phyloP scores from a whole-genome alignment of 2,113 vertebrate genomes.

The Rhynchopsitta pachyrhyncha region DNA sequence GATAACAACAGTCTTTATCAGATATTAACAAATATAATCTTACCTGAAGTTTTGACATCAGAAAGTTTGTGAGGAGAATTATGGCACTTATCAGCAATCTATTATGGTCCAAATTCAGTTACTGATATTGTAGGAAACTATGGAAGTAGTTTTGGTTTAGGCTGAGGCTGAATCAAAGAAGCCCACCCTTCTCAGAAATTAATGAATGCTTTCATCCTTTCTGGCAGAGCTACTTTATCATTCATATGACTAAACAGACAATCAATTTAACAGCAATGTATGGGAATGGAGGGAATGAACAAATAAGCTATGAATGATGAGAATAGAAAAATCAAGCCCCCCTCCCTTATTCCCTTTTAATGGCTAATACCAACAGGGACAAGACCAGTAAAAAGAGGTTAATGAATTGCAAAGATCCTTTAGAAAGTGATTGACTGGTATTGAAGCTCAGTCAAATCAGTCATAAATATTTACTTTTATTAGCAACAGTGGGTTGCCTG shows the following conservation, averaged over 20 bases:
- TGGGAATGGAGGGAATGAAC: constrained; percentile 92
- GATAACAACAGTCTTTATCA: background rate
- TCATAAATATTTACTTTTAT: constrained; percentile 99
- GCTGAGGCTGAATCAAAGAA: constrained; percentile 65
- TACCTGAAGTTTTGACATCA: constrained; percentile 47
- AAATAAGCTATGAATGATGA: constrained; percentile 97
- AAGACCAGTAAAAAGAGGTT: constrained; percentile 94
- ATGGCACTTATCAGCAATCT: constrained; percentile 30
- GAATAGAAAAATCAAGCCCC: constrained; percentile 89
- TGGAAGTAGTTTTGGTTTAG: constrained; percentile 55
- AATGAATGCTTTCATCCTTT: constrained; percentile 83
- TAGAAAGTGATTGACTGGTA: constrained; percentile 96
- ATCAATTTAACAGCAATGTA: constrained; percentile 95
- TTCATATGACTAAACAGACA: constrained; percentile 97
- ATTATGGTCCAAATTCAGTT: constrained; percentile 52
- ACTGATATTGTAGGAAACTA: constrained; percentile 26
- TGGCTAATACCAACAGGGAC: constrained; percentile 95
- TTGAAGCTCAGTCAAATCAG: constrained; percentile 94
- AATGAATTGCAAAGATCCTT: constrained; percentile 97
- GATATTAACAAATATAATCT: constrained; percentile 17
- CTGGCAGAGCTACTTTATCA: constrained; percentile 88
- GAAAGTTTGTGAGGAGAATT: constrained; percentile 48
- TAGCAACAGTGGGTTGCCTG: constrained; percentile 88
- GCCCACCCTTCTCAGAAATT: constrained; percentile 78
- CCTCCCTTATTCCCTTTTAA: constrained; percentile 86